These are phyloP conservation scores for Tyrophagus putrescentiae DNA, from an alignment of 1,140 invertebrate genomes.

Conservation along the genomic window DNA sequence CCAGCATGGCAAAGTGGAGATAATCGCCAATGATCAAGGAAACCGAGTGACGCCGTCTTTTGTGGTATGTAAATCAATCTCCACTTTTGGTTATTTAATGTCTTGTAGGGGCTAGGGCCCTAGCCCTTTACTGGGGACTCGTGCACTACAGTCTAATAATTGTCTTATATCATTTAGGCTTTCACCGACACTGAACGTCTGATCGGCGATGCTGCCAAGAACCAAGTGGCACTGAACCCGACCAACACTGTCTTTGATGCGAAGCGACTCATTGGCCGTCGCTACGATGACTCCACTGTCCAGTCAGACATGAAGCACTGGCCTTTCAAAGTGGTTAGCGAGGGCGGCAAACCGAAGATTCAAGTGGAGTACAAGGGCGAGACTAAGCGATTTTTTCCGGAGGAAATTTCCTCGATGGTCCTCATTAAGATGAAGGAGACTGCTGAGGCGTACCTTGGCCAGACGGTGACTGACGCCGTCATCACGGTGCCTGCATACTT, in stretches of 20 bases:
- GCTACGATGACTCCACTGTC: constrained; percentile 73
- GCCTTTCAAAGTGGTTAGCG: constrained; percentile 67
- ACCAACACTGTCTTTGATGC: constrained; percentile 48
- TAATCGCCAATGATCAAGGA: constrained; percentile 95
- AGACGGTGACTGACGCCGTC: constrained; percentile 87
- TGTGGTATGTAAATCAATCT: too few species aligned
- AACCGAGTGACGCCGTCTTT: constrained; percentile 96
- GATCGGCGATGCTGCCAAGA: constrained; percentile 94
- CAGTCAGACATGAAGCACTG: constrained; percentile 89
- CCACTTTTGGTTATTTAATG: too few species aligned
- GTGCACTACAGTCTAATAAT: too few species aligned
- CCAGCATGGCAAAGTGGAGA: constrained; percentile 92
- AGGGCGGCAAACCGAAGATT: constrained; percentile 70
- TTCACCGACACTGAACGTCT: constrained; percentile 61
- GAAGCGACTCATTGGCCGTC: constrained; percentile 46
- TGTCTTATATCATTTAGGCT: too few species aligned
- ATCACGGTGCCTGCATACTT: constrained; percentile 96
- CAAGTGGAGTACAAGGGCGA: constrained; percentile 46
- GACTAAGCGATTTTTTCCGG: constrained; percentile 77
- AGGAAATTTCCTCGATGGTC: constrained; percentile 97
- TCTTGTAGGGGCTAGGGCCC: too few species aligned
- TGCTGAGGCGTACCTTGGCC: constrained; percentile 88
- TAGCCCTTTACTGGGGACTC: too few species aligned
- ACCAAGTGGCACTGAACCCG: constrained; percentile 91
- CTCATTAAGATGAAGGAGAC: constrained; percentile 95